Evolutionary conservation across 2,888 invertebrate genomes (phyloP).

Genomic region (Hydrotaea cyrtoneurina): DNA sequence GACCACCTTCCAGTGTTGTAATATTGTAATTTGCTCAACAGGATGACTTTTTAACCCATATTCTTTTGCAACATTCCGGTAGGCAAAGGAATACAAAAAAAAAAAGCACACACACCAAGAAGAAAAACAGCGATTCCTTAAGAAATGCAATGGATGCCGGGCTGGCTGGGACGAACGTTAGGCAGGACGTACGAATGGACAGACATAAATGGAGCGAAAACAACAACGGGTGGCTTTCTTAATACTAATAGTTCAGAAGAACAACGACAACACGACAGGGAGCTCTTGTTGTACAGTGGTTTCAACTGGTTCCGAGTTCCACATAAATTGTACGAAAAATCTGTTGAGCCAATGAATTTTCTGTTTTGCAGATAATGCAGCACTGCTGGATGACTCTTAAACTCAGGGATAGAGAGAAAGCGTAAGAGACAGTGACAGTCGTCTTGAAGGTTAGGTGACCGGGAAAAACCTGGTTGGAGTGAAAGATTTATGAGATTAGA

Average conservation of each 20-base stretch:
- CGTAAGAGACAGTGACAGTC: too few relatives aligned
- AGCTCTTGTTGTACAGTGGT: constrained; percentile 7
- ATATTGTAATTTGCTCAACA: constrained; percentile 65
- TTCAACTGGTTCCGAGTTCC: not conserved
- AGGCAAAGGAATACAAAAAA: constrained; percentile 44
- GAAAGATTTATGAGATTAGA: too few relatives aligned
- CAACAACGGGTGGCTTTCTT: not conserved
- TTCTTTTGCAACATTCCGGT: constrained; percentile 13
- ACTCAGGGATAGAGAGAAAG: too few relatives aligned
- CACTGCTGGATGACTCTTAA: too few relatives aligned
- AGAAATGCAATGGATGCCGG: constrained; percentile 8
- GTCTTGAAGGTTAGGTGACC: too few relatives aligned
- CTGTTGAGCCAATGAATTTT: too few relatives aligned
- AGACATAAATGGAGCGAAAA: not conserved
- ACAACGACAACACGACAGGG: not conserved
- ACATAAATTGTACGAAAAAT: too few relatives aligned
- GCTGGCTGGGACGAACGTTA: not conserved
- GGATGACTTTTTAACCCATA: constrained; percentile 64
- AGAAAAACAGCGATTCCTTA: not conserved
- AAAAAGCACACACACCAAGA: too few relatives aligned
- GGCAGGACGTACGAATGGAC: not conserved
- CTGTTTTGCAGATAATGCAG: too few relatives aligned
- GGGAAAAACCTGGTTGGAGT: too few relatives aligned
- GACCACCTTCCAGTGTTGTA: not conserved
- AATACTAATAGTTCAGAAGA: not conserved